phyloP scores from a whole-genome alignment of 1,140 invertebrate species.

The Drosophila ercepeae region DNA sequence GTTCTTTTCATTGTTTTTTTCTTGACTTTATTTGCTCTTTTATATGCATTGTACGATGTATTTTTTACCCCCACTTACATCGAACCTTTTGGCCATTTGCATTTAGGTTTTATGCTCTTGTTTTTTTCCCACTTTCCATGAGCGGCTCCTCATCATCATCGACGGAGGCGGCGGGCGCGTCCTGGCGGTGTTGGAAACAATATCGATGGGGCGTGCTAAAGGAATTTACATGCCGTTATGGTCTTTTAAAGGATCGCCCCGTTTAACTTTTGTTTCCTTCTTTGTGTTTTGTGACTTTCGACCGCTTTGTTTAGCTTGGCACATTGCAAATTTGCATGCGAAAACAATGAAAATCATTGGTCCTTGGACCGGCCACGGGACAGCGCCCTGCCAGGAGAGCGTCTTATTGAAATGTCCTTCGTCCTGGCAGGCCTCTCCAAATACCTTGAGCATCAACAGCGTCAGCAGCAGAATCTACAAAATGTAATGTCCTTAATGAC shows the following conservation, averaged over 20 bases:
- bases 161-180: not conserved
- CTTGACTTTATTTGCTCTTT: slow-evolving; percentile 44
- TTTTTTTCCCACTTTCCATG: slow-evolving; percentile 37
- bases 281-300: slow-evolving; percentile 54
- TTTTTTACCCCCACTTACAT: slow-evolving; percentile 42
- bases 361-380: too few species aligned
- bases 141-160: slow-evolving; percentile 19
- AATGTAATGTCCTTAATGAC: slow-evolving; percentile 76
- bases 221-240: slow-evolving; percentile 56
- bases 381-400: not conserved
- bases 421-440: slow-evolving; percentile 41
- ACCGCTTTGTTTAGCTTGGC: slow-evolving; percentile 53
- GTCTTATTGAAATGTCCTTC: slow-evolving; percentile 57
- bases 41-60: slow-evolving; percentile 26
- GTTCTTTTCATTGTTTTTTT: slow-evolving; percentile 25
- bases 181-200: slow-evolving; percentile 42
- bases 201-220: slow-evolving; percentile 68
- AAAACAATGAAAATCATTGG: slow-evolving; percentile 71
- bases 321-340: slow-evolving; percentile 69
- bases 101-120: slow-evolving; percentile 75
- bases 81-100: slow-evolving; percentile 66
- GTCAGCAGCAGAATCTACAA: slow-evolving; percentile 37
- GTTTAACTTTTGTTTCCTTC: slow-evolving; percentile 59
- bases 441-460: slow-evolving; percentile 33
- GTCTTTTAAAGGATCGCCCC: slow-evolving; percentile 64